Evolutionary conservation across 2,797 vertebrate genomes (phyloP), one percentile per base, ranked within the genome.

Genomic region (Chrosomus eos): DNA sequence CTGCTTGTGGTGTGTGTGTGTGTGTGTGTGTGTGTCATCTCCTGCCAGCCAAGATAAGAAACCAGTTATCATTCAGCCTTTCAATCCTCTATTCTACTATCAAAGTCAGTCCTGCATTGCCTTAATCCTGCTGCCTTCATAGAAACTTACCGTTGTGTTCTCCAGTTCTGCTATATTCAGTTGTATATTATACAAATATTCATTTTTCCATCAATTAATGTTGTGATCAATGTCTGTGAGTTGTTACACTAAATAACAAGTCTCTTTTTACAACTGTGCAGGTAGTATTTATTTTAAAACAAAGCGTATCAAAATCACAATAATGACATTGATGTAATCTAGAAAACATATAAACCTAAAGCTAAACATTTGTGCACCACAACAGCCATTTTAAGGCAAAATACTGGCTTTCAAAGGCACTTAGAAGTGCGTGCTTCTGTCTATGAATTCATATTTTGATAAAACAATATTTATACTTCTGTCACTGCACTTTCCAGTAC

Each of bases 231-330:
- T 62, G 60, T 62, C 26, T 0, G 28, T 62, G 60, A 62, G 26
- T 62, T 62, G 14, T 62, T 16, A 7, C 26, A 28, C 26, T 28
- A 5, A 28, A 28, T 26, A 60, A 26, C 23, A 60, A 60, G 11
- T 28, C 14, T 55, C 1, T 55, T 55, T 55, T 55, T 55, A 55
- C 3, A 71, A 45, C 16, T 87, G 81, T 86, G 86, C 74, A 85
- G 84, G 68, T 53, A 86, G 58, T 55, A 87, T 88, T 87, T 89
- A 86, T 87, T 90, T 87, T 33, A 51, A 83, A 86, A 88, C 78
- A 88, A 90, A 88, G 80, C 18, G 68, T 90, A 90, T 85, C 80
- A 90, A 90, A 90, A 87, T 87, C 74, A 67, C 71, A 88, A 78
- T 7, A 78, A 60, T 75, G 73, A 62, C 86, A 88, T 40, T 81